Evolutionary conservation across 1,140 invertebrate species (phyloP).

Genomic region (Saccostrea glomerata): DNA sequence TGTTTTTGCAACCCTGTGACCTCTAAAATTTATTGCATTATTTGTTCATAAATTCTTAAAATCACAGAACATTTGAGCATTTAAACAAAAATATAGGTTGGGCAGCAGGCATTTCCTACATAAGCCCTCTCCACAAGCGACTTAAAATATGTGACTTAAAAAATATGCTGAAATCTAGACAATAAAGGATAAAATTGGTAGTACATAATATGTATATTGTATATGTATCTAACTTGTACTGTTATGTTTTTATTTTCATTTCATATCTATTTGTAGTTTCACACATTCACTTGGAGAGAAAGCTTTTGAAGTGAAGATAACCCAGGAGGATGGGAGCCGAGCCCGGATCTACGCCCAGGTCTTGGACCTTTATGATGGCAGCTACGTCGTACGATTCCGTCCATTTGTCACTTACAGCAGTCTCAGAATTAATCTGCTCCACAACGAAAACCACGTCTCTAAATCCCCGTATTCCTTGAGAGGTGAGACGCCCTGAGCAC

Average conservation of each 20-base stretch:
- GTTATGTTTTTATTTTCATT: background rate
- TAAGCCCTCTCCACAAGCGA: no score
- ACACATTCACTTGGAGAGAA: constrained; percentile 72
- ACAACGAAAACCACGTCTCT: constrained; percentile 84
- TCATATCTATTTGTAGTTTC: constrained; percentile 63
- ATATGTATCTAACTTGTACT: background rate
- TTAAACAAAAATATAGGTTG: no score
- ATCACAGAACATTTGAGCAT: background rate
- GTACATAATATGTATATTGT: no score
- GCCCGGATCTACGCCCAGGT: constrained; percentile 83
- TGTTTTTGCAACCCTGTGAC: background rate
- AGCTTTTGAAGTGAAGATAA: constrained; percentile 65
- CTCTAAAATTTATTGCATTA: background rate
- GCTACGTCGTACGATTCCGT: constrained; percentile 91
- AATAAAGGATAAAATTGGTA: no score
- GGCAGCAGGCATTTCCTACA: no score
- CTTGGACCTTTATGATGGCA: constrained; percentile 91
- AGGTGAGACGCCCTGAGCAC: constrained; percentile 79
- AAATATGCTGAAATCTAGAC: no score
- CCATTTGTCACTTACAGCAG: constrained; percentile 87
- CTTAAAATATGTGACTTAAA: no score
- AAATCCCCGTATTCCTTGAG: constrained; percentile 85
- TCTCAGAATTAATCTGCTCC: constrained; percentile 86
- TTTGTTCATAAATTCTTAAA: background rate
- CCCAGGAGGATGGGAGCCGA: constrained; percentile 48